A percentile compares a stretch with the other conserved stretches of the same genome.
These are phyloP conservation scores for Tenebrio molitor DNA, from an alignment of 1,140 invertebrate genomes.

Conservation along the genomic window DNA sequence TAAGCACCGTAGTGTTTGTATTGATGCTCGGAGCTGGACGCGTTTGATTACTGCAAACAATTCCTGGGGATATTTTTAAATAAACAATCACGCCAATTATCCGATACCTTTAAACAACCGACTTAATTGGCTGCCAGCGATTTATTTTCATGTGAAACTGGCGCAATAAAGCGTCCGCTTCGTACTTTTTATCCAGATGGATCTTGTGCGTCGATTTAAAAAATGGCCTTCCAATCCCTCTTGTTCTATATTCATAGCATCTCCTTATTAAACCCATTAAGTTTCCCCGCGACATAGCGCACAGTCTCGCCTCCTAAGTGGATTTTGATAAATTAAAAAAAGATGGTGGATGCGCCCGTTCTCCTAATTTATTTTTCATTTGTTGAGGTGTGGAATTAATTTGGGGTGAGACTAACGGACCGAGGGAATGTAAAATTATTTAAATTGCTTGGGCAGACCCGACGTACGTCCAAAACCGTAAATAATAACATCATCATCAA, in stretches of 20 bases:
- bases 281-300: too few species aligned
- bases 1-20: slow-evolving; percentile 1
- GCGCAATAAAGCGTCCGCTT: slow-evolving; percentile 6
- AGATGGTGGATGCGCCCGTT: slow-evolving; percentile 35
- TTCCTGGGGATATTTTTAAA: slow-evolving; percentile 2
- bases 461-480: slow-evolving; percentile 14
- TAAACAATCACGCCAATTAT: slow-evolving; percentile 28
- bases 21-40: slow-evolving; percentile 16
- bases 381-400: slow-evolving; percentile 40
- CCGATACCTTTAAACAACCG: slow-evolving; percentile 1
- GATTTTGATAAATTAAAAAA: slow-evolving; percentile 23
- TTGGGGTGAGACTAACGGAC: slow-evolving; percentile 37
- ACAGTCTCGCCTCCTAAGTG: slow-evolving; percentile 1
- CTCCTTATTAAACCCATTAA: slow-evolving; percentile 21
- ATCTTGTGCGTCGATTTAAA: slow-evolving; percentile 20
- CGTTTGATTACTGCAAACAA: slow-evolving; percentile 16
- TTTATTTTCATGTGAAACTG: slow-evolving; percentile 4
- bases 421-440: slow-evolving; percentile 34
- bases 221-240: slow-evolving; percentile 1
- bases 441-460: slow-evolving; percentile 28
- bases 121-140: slow-evolving; percentile 9
- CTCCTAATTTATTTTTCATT: slow-evolving; percentile 37
- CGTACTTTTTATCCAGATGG: slow-evolving; percentile 2
- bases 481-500: slow-evolving; percentile 25
- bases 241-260: slow-evolving; percentile 14